phyloP scores from a whole-genome alignment of 2,888 invertebrate species.

The Panorpa germanica region DNA sequence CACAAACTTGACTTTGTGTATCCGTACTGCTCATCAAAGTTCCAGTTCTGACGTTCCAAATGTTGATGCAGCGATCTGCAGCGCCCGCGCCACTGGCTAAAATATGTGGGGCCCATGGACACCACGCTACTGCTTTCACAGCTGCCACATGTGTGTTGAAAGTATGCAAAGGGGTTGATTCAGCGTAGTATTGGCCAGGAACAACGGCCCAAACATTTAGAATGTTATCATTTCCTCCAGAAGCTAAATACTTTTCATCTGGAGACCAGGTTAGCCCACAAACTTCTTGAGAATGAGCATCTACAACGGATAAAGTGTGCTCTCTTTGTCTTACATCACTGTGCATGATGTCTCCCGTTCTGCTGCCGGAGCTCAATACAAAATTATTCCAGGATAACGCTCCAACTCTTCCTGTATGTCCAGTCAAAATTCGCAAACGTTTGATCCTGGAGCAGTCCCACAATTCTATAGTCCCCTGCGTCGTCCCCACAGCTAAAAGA shows the following conservation, averaged over 20 bases:
- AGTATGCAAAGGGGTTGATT: constrained; percentile 32
- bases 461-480: constrained; percentile 65
- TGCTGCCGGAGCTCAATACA: constrained; percentile 65
- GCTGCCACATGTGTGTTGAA: constrained; percentile 68
- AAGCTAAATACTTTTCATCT: constrained; percentile 82
- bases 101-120: constrained; percentile 83
- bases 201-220: constrained; percentile 74
- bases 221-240: constrained; percentile 93
- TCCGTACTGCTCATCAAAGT: constrained; percentile 66
- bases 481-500: constrained; percentile 80
- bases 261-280: constrained; percentile 95
- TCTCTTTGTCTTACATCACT: constrained; percentile 86
- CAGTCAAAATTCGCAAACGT: constrained; percentile 52
- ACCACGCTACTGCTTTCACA: constrained; percentile 93
- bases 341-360: constrained; percentile 78
- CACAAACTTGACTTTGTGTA: constrained; percentile 88
- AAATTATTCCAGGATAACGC: constrained; percentile 85
- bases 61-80: constrained; percentile 73
- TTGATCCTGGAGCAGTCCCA: constrained; percentile 66
- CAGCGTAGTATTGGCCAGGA: constrained; percentile 34
- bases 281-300: constrained; percentile 59
- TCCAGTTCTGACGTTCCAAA: constrained; percentile 77
- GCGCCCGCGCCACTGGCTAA: constrained; percentile 94
- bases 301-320: constrained; percentile 53
- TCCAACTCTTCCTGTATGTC: constrained; percentile 73